Percentiles rank a stretch among this genome's conserved stretches.
phyloP scores from a whole-genome alignment of 2,113 vertebrate genomes.

The Pseudopodoces humilis region DNA sequence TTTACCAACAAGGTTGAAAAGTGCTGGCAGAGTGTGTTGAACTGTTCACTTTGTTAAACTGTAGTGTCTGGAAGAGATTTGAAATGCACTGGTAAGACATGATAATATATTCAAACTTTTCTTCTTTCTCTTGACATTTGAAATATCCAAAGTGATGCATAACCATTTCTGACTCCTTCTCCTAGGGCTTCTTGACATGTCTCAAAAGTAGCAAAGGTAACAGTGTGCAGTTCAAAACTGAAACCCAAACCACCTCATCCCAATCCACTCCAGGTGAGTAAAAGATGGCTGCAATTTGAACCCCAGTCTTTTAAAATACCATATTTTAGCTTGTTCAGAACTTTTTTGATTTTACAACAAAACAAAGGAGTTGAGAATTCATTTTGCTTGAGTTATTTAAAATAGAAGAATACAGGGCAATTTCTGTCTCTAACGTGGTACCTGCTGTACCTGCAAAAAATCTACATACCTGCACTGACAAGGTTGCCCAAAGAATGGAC shows the following conservation, averaged over 20 bases:
- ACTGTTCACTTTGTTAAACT: background rate
- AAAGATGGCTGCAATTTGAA: background rate
- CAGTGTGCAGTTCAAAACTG: background rate
- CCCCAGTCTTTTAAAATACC: background rate
- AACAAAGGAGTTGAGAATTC: background rate
- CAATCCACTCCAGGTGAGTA: fast-evolving
- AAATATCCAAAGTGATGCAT: background rate
- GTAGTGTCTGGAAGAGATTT: background rate
- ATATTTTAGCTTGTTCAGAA: background rate
- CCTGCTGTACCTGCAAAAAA: background rate
- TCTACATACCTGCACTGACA: too few relatives aligned
- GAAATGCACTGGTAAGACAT: background rate
- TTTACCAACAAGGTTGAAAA: background rate
- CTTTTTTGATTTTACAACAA: background rate
- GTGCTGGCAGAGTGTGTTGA: background rate
- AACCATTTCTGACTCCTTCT: background rate
- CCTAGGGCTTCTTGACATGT: background rate
- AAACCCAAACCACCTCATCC: background rate
- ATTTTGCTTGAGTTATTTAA: background rate
- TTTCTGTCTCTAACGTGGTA: background rate
- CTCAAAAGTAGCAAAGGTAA: background rate
- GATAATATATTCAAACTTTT: background rate
- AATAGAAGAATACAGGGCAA: background rate
- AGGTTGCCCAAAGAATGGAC: background rate
- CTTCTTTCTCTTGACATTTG: conserved; percentile 44